Conservation (phyloP, 2,113 vertebrate genomes). For the Elephas maximus region DNA sequence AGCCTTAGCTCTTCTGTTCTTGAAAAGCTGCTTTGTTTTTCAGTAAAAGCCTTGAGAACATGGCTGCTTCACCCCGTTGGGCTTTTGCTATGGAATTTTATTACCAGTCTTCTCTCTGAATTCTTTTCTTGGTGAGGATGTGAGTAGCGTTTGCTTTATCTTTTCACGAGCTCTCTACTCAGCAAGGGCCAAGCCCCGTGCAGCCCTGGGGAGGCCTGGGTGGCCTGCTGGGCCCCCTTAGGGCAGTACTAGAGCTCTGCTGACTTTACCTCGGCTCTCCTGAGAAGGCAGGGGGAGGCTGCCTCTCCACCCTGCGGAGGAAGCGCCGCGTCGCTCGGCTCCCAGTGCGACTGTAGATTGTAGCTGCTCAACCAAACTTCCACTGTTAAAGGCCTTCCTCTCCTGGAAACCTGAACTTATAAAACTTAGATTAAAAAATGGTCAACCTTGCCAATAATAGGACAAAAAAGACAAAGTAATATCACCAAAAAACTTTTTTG, state of each 20-base stretch:
- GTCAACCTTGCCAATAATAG: background rate
- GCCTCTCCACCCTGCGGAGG: too few species aligned
- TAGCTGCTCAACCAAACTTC: background rate
- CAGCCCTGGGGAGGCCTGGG: too few species aligned
- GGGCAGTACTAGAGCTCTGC: too few species aligned
- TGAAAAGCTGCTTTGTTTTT: background rate
- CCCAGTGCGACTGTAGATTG: background rate
- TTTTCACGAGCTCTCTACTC: too few species aligned
- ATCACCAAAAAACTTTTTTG: background rate
- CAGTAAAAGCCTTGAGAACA: background rate
- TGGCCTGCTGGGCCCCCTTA: too few species aligned
- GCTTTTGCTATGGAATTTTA: rapidly evolving
- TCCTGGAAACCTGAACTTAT: background rate
- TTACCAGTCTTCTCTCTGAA: background rate
- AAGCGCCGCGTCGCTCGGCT: too few species aligned
- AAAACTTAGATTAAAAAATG: background rate
- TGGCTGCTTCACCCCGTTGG: rapidly evolving
- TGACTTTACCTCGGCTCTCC: too few species aligned
- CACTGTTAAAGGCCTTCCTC: background rate
- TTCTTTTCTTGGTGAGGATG: background rate
- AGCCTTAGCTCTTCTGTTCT: background rate
- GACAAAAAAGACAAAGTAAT: background rate
- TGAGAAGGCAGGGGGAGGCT: too few species aligned
- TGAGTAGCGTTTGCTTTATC: too few species aligned
- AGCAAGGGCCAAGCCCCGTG: too few species aligned